These are phyloP conservation scores for Mobula birostris DNA, from an alignment of 2,113 vertebrate genomes.

Conservation along the genomic window DNA sequence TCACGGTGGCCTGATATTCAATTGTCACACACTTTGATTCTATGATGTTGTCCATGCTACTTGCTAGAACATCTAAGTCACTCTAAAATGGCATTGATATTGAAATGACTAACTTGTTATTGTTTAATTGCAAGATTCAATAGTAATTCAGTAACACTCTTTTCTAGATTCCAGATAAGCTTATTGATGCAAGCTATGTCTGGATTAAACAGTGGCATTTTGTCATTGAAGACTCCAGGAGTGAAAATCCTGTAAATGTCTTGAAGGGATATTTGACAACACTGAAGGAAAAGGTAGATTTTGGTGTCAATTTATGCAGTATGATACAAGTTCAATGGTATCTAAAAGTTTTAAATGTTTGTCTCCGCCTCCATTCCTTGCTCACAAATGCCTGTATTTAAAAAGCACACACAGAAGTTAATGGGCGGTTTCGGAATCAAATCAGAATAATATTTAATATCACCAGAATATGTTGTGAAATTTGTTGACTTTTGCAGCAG, in stretches of 20 bases:
- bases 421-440: neutral
- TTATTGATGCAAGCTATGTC: conserved; percentile 59
- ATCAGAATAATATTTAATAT: no score
- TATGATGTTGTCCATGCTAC: no score
- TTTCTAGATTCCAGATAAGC: conserved; percentile 68
- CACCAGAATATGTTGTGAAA: no score
- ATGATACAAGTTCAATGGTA: neutral
- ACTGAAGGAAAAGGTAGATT: conserved; percentile 69
- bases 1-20: no score
- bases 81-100: neutral
- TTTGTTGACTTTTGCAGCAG: no score
- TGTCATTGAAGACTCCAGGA: conserved; percentile 52
- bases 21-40: no score
- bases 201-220: conserved; percentile 79
- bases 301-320: neutral
- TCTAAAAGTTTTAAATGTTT: neutral
- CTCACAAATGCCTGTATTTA: neutral
- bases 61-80: no score
- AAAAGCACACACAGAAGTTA: neutral
- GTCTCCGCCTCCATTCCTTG: neutral
- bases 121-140: neutral
- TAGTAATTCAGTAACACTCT: neutral
- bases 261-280: conserved; percentile 68
- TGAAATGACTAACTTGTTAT: neutral
- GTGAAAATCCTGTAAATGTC: conserved; percentile 52